Conservation (phyloP, 1,140 invertebrate species). For the Oncopodura yosiiana region DNA sequence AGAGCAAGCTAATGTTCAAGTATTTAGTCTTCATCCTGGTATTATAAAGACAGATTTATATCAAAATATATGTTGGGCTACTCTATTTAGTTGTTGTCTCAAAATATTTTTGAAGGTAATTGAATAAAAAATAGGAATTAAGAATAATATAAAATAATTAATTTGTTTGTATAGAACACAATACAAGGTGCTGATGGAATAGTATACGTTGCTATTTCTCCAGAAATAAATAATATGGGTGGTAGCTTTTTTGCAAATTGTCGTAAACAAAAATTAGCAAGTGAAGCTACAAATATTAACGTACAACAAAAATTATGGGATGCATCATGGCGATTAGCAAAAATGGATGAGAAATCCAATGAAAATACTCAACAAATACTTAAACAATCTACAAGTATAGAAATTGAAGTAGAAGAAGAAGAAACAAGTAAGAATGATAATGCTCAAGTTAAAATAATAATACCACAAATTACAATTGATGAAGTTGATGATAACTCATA, state of each 20-base stretch:
- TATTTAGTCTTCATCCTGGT: conserved; percentile 75
- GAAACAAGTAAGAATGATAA: too few species aligned
- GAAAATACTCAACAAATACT: too few species aligned
- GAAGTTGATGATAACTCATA: too few species aligned
- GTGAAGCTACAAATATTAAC: not conserved
- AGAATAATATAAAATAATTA: not conserved
- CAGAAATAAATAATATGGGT: conserved; percentile 51
- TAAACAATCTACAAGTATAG: too few species aligned
- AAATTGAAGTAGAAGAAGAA: too few species aligned
- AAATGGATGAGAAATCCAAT: too few species aligned
- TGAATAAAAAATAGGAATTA: not conserved
- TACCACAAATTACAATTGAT: too few species aligned
- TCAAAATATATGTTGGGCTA: conserved; percentile 23
- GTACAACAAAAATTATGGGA: conserved; percentile 16
- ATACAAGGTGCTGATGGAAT: conserved; percentile 63
- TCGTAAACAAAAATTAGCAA: not conserved
- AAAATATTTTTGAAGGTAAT: not conserved
- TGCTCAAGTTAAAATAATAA: too few species aligned
- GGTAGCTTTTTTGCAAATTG: conserved; percentile 22
- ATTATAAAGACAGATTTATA: conserved; percentile 78
- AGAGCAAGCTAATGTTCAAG: conserved; percentile 50
- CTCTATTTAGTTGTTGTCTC: not conserved
- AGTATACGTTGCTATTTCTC: conserved; percentile 60
- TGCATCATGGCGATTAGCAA: conserved; percentile 14
- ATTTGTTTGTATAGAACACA: conserved; percentile 49